Evolutionary conservation across 2,888 invertebrate genomes (phyloP), one percentile per base, ranked within the genome.

Genomic region (Tachina grossa): DNA sequence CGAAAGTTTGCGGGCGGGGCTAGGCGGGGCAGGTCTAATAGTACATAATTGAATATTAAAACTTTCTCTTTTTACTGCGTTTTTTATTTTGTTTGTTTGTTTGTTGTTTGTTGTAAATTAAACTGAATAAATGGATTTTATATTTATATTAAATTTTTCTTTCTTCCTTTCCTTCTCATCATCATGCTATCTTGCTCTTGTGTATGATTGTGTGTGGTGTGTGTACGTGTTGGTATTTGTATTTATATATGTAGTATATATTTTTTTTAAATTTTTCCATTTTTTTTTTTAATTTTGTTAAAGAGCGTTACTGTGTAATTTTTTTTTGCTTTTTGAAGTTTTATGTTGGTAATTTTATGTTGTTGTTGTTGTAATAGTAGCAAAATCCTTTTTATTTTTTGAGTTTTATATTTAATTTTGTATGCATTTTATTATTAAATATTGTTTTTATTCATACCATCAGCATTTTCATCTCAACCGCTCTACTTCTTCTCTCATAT

Each of bases 391-490:
- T 84, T 87, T 59, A 16, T 31, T 74, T 75, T 49, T 81, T 31
- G 22, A 31, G 53, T 85, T 31, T 75, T 81, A 74, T 86, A 86
- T 75, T 86, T 75, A 82, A 65, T 71, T 83, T 85, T 85, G 74
- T 85, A 76, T 83, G 88, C 88, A 88, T 88, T 89, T 88, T 75
- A 74, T 51, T 74, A 66, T 87, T 86, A 76, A 84, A 77, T 85
- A 87, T 86, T 78, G 83, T 84, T 89, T 87, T 88, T 88, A 75
- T 81, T 87, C 81, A 87, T 85, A 88, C 88, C 83, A 86, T 85
- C 87, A 86, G 90, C 89, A 89, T 88, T 89, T 89, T 89, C 90
- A 89, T 89, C 90, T 90, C 90, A 90, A 90, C 78, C 87, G 83
- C 87, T 85, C 86, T 85, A 86, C 88, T 87, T 90, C 87, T 89